Evolutionary conservation across 1,140 invertebrate genomes (phyloP), one percentile per base, ranked within the genome.

Genomic region (Temnothorax nylanderi): DNA sequence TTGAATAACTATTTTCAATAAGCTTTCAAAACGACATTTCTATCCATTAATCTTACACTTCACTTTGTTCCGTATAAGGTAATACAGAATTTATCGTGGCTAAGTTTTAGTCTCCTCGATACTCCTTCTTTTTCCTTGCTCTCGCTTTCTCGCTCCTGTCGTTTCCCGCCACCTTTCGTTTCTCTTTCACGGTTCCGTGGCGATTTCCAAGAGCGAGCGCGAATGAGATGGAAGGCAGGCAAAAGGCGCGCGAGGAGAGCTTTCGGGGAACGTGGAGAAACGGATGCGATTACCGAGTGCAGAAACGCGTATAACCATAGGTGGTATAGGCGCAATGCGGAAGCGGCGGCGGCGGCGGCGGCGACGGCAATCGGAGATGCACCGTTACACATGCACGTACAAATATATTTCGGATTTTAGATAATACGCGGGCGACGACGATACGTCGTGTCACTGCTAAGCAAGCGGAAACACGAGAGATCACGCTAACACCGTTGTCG

Each of bases 221-320:
- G 69, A 75, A 85, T 44, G 74, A 64, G 74, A 56, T 37, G 47
- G 56, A 37, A 34, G 62, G 64, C 26, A 47, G 72, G 44, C 34
- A 65, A 67, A 65, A 60, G 37, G 54, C n/a, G 76, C 26, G 51
- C 56, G 16, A 44, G 37, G 56, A 86, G 62, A 80, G 51, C 41
- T 82, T 86, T 81, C 76, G 85, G 51, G 64, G 60, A 77, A 77
- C 32, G 21, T 67, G 60, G 71, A 51, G 85, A 69, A 81, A 69
- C 85, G 75, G 85, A 81, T 78, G 64, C 76, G 76, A 86, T 86
- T 86, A 86, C 64, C 85, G 75, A 80, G 85, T 86, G 76, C 85
- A 86, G 85, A 86, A 69, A 81, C 60, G 84, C 84, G 84, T 85
- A 81, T 60, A 86, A 86, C 85, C 64, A 86, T 86, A 81, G 64